Conservation (phyloP, 2,113 vertebrate genomes). For the Onychostoma macrolepis region DNA sequence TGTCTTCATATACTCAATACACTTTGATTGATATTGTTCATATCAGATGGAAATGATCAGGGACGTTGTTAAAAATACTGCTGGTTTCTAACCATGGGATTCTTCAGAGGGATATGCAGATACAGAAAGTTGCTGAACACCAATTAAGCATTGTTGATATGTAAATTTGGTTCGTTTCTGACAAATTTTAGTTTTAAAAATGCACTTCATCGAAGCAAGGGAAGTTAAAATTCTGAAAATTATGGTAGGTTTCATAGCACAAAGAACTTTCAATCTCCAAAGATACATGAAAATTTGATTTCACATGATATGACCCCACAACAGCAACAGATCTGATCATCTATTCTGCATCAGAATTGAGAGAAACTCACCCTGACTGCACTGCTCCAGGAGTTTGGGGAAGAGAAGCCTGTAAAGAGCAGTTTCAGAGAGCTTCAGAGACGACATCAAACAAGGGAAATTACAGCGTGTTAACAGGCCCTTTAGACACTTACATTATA, state of each 20-base stretch:
- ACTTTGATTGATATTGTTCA: slow-evolving; percentile 12
- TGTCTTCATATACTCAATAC: neutral
- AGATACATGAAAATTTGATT: neutral
- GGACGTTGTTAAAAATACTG: neutral
- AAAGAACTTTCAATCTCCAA: neutral
- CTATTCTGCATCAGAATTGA: neutral
- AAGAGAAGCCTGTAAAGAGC: slow-evolving; percentile 82
- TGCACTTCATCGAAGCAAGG: neutral
- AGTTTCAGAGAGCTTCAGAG: neutral
- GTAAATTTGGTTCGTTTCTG: neutral
- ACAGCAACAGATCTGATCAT: neutral
- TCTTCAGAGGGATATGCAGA: neutral
- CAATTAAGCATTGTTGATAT: neutral
- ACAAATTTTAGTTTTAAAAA: neutral
- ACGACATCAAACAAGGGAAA: slow-evolving; percentile 29
- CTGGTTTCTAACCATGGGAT: neutral
- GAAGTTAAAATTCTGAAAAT: neutral
- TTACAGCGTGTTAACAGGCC: slow-evolving; percentile 20
- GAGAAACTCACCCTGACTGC: slow-evolving; percentile 85
- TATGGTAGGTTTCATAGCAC: neutral
- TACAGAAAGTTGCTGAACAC: neutral
- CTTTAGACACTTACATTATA: slow-evolving; percentile 9
- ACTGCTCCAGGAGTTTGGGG: slow-evolving; percentile 95
- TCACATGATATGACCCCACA: neutral
- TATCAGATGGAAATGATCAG: neutral